Evolutionary conservation across 2,888 invertebrate species (phyloP), one percentile per base, ranked within the genome.

Genomic region (Stomorhina lunata): DNA sequence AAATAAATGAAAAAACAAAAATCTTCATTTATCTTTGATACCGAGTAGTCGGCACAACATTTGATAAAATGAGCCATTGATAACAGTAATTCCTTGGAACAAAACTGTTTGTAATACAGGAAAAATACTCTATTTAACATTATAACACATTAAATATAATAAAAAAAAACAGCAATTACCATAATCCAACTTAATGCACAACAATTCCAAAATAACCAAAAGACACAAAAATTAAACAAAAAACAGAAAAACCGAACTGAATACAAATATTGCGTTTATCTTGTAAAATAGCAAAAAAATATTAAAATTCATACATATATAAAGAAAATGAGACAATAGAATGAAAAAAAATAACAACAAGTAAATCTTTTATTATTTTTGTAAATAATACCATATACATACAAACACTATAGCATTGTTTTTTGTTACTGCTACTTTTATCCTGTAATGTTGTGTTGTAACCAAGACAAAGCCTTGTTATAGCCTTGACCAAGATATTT

Each of bases 61-160:
- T 66, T 59, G 37, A 61, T 72, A 45, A 55, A 72, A 72, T 45
- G 15, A 77, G 43, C 66, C 45, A 78, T 27, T 63, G 63, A 69
- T 69, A 66, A 55, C 66, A n/a, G 29, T 32, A 55, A 53, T 69
- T 45, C 78, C 68, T 4, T 66, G 25, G 12, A 71, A 79, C 59
- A 37, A 79, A 79, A 57, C 32, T 57, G 34, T 43, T 55, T 4
- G 27, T 48, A 68, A 63, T 72, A 72, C 84, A 84, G 78, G 85
- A 83, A 86, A 83, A 81, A 87, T 87, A 85, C 86, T 85, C 75
- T 71, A 82, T 82, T 82, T 82, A 75, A 75, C 79, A 82, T 82
- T 79, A 66, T 53, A 71, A 71, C 75, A 73, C 75, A 75, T 75
- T 61, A 69, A 75, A 15, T 59, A 37, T 59, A 79, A 79, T 79